Conservation (phyloP, 2,797 vertebrate genomes). For the Bovichtus variegatus region DNA sequence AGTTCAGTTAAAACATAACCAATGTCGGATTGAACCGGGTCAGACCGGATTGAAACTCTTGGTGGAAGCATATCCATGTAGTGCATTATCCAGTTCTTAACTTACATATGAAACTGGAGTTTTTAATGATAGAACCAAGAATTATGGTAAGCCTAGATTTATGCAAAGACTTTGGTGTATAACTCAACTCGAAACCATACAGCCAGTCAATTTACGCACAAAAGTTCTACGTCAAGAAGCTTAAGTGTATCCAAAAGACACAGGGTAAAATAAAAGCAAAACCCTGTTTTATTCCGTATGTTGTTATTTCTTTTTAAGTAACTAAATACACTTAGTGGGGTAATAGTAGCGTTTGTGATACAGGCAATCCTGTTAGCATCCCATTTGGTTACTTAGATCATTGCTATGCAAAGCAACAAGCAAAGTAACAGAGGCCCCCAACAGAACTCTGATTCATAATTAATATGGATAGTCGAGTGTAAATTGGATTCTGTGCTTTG, state of each 20-base stretch:
- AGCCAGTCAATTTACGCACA: neutral
- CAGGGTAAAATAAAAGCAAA: neutral
- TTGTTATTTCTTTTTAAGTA: neutral
- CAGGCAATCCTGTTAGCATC: neutral
- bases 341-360: slow-evolving; percentile 9
- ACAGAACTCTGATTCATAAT: slow-evolving; percentile 53
- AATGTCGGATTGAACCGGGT: neutral
- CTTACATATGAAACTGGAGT: neutral
- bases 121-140: neutral
- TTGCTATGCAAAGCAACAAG: slow-evolving; percentile 32
- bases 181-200: slow-evolving; percentile 10
- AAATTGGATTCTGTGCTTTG: slow-evolving; percentile 50
- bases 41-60: neutral
- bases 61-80: neutral
- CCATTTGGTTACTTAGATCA: slow-evolving; percentile 33
- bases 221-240: neutral
- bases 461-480: slow-evolving; percentile 45
- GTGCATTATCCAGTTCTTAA: neutral
- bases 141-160: neutral
- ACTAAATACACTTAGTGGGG: neutral
- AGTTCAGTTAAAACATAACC: neutral
- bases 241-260: neutral
- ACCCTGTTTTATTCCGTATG: neutral
- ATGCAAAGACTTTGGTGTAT: neutral
- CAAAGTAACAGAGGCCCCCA: slow-evolving; percentile 39